phyloP scores from a whole-genome alignment of 1,140 invertebrate species.

The Stegodyphus mimosarum region DNA sequence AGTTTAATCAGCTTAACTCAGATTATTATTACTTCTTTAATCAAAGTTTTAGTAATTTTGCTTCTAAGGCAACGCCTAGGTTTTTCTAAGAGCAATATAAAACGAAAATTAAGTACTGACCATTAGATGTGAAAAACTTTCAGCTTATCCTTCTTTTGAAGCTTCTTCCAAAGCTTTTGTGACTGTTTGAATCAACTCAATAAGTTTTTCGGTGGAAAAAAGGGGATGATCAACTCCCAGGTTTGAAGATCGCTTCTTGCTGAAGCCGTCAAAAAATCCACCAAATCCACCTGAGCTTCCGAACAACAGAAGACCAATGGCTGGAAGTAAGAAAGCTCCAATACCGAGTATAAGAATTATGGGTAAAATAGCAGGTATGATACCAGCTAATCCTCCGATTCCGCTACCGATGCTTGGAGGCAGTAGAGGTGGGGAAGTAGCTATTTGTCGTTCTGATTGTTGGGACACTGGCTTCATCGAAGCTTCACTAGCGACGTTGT shows the following conservation, averaged over 20 bases:
- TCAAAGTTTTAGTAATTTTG: too few species aligned
- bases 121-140: neutral
- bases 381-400: neutral
- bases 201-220: slow-evolving; percentile 32
- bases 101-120: too few species aligned
- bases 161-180: slow-evolving; percentile 52
- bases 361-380: slow-evolving; percentile 40
- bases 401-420: slow-evolving; percentile 17
- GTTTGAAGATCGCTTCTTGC: slow-evolving; percentile 26
- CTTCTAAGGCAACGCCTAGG: too few species aligned
- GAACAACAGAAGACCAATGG: slow-evolving; percentile 34
- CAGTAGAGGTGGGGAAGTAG: slow-evolving; percentile 20
- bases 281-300: slow-evolving; percentile 41
- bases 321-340: slow-evolving; percentile 41
- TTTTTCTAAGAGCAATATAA: too few species aligned
- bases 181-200: slow-evolving; percentile 30
- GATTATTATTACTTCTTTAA: too few species aligned
- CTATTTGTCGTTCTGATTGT: slow-evolving; percentile 25
- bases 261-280: slow-evolving; percentile 27
- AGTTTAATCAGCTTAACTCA: too few species aligned
- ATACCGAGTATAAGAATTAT: slow-evolving; percentile 25
- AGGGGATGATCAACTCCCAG: neutral
- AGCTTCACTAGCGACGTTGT: neutral
- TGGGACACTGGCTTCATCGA: neutral
- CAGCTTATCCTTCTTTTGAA: slow-evolving; percentile 9